Conservation (phyloP, 1,140 invertebrate species). For the Bacillus rossius region DNA sequence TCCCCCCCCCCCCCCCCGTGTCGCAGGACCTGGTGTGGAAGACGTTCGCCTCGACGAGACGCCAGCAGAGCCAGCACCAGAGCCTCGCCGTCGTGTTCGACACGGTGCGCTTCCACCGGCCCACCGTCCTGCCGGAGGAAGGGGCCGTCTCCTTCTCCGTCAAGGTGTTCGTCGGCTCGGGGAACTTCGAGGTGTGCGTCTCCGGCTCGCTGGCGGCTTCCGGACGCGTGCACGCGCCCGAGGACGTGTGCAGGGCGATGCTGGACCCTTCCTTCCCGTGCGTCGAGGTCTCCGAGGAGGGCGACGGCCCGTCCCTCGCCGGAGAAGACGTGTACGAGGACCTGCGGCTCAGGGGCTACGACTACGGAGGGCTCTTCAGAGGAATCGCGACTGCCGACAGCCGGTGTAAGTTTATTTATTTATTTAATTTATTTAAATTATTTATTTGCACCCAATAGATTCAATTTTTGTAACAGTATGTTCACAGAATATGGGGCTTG, state of each 20-base stretch:
- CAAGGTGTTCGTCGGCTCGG: background rate
- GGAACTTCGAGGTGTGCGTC: background rate
- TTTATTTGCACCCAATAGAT: too few species aligned
- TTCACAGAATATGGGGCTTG: too few species aligned
- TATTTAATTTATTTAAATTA: background rate
- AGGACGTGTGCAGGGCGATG: slow-evolving; percentile 41
- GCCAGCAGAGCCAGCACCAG: slow-evolving; percentile 64
- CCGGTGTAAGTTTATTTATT: slow-evolving; percentile 32
- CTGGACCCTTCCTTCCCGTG: slow-evolving; percentile 40
- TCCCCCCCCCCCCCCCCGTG: background rate
- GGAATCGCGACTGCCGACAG: slow-evolving; percentile 49
- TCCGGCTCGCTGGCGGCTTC: slow-evolving; percentile 23
- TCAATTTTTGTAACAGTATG: too few species aligned
- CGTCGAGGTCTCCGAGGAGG: slow-evolving; percentile 24
- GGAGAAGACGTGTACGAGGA: slow-evolving; percentile 89
- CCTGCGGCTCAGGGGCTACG: slow-evolving; percentile 82
- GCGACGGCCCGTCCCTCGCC: slow-evolving; percentile 34
- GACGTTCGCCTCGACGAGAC: slow-evolving; percentile 82
- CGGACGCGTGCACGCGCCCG: slow-evolving; percentile 55
- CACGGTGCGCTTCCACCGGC: slow-evolving; percentile 81
- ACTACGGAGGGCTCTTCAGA: slow-evolving; percentile 77
- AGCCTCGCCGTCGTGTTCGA: slow-evolving; percentile 81
- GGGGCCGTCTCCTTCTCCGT: slow-evolving; percentile 35
- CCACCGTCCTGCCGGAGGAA: slow-evolving; percentile 85
- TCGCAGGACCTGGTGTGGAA: slow-evolving; percentile 81